Base-by-base conservation (phyloP, 1,140 invertebrate genomes). In the Drosophila carrolli region DNA sequence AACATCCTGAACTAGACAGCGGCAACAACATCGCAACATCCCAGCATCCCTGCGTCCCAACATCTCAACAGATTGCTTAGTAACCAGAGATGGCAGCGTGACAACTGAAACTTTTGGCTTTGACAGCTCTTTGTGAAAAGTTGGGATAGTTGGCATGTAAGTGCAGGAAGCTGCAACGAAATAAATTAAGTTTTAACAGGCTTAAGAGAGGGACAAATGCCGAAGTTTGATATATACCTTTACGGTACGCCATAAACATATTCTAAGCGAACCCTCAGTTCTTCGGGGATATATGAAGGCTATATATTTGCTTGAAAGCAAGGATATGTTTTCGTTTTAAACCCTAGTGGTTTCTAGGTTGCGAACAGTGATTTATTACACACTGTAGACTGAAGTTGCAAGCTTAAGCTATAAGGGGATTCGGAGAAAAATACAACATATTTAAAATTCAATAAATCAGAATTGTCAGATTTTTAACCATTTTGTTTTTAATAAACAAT, bases 11-110 rank as follows among this genome's bases (percentile, higher is more conserved):
- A 40, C 73, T 32, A 68, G 54, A 67, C 61, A 65, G 61, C 38
- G 16, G 43, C 37, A 48, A 16, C n/a, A 6, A 35, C 16, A 6
- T 7, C 27, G 27, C 19, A 38, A 40, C 46, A 48, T 53, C 41
- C 35, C 32, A 37, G 6, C 14, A 32, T 32, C n/a, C 29, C 19
- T 35, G 13, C 60, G 46, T 57, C 43, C 37, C 6, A n/a, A 41
- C 40, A 53, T 57, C 43, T 23, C 6, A n/a, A 41, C 40, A 53
- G 65, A 66, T 68, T 66, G 65, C 65, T 32, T 27, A 29, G 23
- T 44, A 48, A 51, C 58, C 67, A 88, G 78, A 61, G 78, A 75
- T 82, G 78, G 50, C 48, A 75, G 47, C 63, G 62, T 84, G 81
- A 75, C 44, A 55, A 68, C 10, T 40, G 13, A 51, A 70, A 70